Percentiles rank a stretch among this genome's conserved stretches.
Evolutionary conservation across 2,888 invertebrate species (phyloP).

Genomic region (Drosophila eohydei): DNA sequence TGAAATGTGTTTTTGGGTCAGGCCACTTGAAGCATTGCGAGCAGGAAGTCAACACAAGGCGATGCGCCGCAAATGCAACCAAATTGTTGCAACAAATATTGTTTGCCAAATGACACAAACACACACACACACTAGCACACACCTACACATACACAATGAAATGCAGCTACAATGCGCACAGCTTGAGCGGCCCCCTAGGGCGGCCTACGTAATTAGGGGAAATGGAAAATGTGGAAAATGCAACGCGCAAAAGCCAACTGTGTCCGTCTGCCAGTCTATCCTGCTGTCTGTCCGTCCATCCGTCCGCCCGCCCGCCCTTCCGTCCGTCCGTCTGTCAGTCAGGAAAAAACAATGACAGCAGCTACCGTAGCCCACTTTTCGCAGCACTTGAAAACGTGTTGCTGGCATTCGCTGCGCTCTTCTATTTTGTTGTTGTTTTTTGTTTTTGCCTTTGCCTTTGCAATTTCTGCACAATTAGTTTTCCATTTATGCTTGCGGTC

Average conservation of each 20-base stretch:
- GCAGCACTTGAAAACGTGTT: slow-evolving; percentile 46
- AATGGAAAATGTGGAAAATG: slow-evolving; percentile 60
- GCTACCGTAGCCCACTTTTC: slow-evolving; percentile 21
- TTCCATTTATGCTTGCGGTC: slow-evolving; percentile 39
- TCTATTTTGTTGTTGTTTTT: background rate
- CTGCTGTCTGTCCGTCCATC: slow-evolving; percentile 6
- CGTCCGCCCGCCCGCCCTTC: slow-evolving; percentile 8
- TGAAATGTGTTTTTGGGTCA: slow-evolving; percentile 83
- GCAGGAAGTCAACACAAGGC: slow-evolving; percentile 59
- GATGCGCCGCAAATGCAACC: slow-evolving; percentile 37
- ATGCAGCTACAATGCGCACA: slow-evolving; percentile 59
- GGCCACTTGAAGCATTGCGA: slow-evolving; percentile 70
- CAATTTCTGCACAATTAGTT: slow-evolving; percentile 74
- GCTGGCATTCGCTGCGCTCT: slow-evolving; percentile 17
- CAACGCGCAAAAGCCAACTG: slow-evolving; percentile 25
- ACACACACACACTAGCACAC: slow-evolving; percentile 28
- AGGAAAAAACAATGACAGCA: slow-evolving; percentile 50
- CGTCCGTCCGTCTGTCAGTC: slow-evolving; percentile 17
- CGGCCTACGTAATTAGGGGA: slow-evolving; percentile 59
- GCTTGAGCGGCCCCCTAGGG: slow-evolving; percentile 28
- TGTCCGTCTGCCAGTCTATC: slow-evolving; percentile 5
- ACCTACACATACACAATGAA: slow-evolving; percentile 63
- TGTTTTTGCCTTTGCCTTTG: slow-evolving; percentile 24
- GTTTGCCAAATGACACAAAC: slow-evolving; percentile 61
- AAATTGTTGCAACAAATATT: slow-evolving; percentile 45